These are phyloP conservation scores for Drosophila mauritiana DNA, from an alignment of 1,140 invertebrate species.

Conservation along the genomic window DNA sequence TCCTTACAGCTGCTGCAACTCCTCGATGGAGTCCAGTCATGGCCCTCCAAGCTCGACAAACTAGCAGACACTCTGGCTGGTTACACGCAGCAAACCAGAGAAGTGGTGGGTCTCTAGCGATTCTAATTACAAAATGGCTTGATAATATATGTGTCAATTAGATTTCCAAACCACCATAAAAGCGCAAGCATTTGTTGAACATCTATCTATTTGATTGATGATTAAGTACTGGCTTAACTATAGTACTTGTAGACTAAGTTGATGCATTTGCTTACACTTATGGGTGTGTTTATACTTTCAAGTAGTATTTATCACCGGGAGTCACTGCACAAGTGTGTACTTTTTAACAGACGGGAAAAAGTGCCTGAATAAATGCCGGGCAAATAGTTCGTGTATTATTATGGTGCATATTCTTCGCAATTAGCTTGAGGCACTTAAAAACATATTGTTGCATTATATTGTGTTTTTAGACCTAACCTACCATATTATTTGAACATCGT, in stretches of 20 bases:
- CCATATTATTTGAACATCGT: no score
- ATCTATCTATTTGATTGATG: neutral
- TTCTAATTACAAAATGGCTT: no score
- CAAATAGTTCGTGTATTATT: neutral
- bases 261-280: neutral
- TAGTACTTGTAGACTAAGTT: conserved; percentile 2
- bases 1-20: conserved; percentile 65
- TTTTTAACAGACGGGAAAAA: conserved; percentile 4
- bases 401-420: neutral
- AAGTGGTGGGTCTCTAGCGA: conserved; percentile 62
- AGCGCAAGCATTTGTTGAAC: neutral
- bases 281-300: neutral
- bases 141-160: no score
- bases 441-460: no score
- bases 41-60: conserved; percentile 85
- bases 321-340: conserved; percentile 3
- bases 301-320: neutral
- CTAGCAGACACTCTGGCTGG: conserved; percentile 85
- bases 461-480: no score
- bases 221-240: neutral
- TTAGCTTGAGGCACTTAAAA: conserved; percentile 6
- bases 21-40: conserved; percentile 84
- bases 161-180: neutral
- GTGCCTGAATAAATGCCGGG: neutral
- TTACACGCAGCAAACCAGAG: conserved; percentile 70